Conservation (phyloP, 2,888 invertebrate species). For the Crepidodera aurea region DNA sequence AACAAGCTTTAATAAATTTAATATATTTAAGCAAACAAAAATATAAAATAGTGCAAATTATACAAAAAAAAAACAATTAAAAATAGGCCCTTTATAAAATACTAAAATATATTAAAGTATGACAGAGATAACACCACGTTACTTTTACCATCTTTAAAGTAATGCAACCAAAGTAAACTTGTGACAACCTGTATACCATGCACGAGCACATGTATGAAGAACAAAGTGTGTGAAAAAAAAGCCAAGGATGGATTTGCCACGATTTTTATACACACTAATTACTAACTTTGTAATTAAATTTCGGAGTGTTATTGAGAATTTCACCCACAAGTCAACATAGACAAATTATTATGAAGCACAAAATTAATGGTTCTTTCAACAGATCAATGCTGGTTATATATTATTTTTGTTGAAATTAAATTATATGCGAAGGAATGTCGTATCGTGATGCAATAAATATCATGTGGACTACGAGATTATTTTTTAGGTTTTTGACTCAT, state of each 20-base stretch:
- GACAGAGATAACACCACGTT: too few relatives aligned
- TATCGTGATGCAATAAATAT: background rate
- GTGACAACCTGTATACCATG: background rate
- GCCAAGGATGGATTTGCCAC: slow-evolving; percentile 29
- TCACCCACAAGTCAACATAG: slow-evolving; percentile 5
- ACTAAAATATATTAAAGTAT: too few relatives aligned
- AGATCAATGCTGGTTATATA: slow-evolving; percentile 20
- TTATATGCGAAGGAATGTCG: background rate
- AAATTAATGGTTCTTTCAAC: slow-evolving; percentile 24
- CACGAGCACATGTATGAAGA: slow-evolving; percentile 26
- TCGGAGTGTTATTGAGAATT: slow-evolving; percentile 1
- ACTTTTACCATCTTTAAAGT: too few relatives aligned
- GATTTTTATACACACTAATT: slow-evolving; percentile 16
- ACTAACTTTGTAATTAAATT: slow-evolving; percentile 15
- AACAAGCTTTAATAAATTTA: too few relatives aligned
- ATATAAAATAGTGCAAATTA: too few relatives aligned
- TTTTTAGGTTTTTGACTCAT: background rate
- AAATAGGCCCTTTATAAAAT: too few relatives aligned
- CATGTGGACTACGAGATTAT: background rate
- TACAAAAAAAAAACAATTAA: too few relatives aligned
- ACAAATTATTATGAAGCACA: slow-evolving; percentile 8
- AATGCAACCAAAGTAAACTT: too few relatives aligned
- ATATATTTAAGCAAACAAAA: too few relatives aligned
- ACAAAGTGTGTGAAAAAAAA: slow-evolving; percentile 36
- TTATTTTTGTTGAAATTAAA: slow-evolving; percentile 12